Evolutionary conservation across 1,140 invertebrate species (phyloP), one percentile per base, ranked within the genome.

Genomic region (Drosophila saltans): DNA sequence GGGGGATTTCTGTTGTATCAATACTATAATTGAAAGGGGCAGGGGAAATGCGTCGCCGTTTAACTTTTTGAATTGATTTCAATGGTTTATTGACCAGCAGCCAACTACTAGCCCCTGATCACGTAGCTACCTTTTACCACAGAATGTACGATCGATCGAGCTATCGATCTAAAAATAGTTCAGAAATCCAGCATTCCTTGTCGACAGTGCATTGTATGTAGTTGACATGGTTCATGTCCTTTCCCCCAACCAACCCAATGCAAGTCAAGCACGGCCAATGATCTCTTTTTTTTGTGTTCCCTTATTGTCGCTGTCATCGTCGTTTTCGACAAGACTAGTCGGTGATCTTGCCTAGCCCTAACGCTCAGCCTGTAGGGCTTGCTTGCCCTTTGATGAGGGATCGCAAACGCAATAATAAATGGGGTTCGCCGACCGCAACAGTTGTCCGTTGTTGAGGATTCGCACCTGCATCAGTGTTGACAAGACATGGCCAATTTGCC

Each of bases 221-320:
- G 45, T 59, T 59, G 57, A 59, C 43, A 48, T 52, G 62, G 62
- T 64, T 55, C 62, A 52, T 52, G 62, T 64, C 62, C 62, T 64
- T 64, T 64, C 28, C 62, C 45, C 45, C 8, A 9, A 24, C 16
- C 10, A 9, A 7, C 45, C 11, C 45, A 26, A 16, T 10, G 6
- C 26, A 43, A 45, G 62, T 33, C 41, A 48, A 48, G 9, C 24
- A 5, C 43, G 62, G 62, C 62, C 62, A 64, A 64, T 64, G 62
- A 64, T 64, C 62, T 52, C 36, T 59, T 59, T 16, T 16, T 16
- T 59, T 8, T 52, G 16, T 52, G 45, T 36, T 36, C 33, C 33
- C 33, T 36, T 36, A 1, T 36, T 36, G 33, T 36, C 33, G 33
- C 33, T 36, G 33, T 36, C 33, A 36, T 36, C 30, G 56, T 7